Base-by-base conservation (phyloP, 2,113 vertebrate genomes). In the Daphoenositta chrysoptera region DNA sequence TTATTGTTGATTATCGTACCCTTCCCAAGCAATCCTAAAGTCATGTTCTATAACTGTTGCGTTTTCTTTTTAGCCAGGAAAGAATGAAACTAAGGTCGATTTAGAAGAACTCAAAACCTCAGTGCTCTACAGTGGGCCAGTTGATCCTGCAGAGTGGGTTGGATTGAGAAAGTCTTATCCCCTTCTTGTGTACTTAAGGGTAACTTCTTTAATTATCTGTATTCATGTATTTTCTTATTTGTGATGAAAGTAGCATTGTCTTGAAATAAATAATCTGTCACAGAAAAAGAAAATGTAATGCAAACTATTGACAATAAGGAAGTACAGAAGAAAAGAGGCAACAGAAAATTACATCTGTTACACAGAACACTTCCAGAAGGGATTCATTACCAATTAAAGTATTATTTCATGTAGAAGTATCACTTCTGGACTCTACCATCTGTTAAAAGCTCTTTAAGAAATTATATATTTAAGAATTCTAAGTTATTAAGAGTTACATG, bases 91-190 rank as follows among this genome's bases (percentile, higher is more conserved):
- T 9, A 98, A 97, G 51, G 96, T 98, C 13, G 94, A 96, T 54
- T 87, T 63, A 39, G 9, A 77, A 8, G 97, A 98, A 33, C 77
- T 99, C 95, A 80, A 87, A 35, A 91, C 89, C 1, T 99, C 99
- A 40, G 82, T 98, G 37, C 98, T 99, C 63, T 99, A 99, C 94
- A 97, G 83, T 1, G 91, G 83, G 1, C 94, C 95, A 1, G 97
- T 99, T 58, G 99, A 99, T 91, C 99, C 99, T 45, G 97, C 98
- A 3, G 98, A 99, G 94, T 99, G 99, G 99, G 98, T 99, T 35
- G 99, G 99, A 94, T 96, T 99, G 83, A 96, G 94, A 72, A 99
- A 99, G 96, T 97, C 97, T 15, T 44, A 96, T 5, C 98, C 99
- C 16, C 94, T 99, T 84, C 98, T 99, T 64, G 98, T 98, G 31